Percentiles rank a stretch among this genome's conserved stretches.
phyloP scores from a whole-genome alignment of 2,888 invertebrate species.

The Hyalella azteca region DNA sequence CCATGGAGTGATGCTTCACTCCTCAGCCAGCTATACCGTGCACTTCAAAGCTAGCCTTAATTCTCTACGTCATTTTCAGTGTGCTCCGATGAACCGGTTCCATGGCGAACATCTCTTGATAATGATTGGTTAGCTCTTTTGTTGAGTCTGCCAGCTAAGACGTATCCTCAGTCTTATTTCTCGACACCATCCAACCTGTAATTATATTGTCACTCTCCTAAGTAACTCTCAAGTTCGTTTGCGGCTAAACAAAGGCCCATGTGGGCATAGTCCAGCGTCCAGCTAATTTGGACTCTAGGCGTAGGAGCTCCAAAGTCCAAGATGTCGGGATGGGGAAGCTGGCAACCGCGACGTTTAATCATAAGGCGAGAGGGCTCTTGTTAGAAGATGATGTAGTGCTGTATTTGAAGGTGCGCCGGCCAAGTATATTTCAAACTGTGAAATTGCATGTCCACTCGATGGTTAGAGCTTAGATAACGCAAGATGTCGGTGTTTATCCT shows the following conservation, averaged over 20 bases:
- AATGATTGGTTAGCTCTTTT: slow-evolving; percentile 39
- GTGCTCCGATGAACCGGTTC: slow-evolving; percentile 34
- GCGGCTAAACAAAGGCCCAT: slow-evolving; percentile 31
- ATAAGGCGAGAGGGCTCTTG: slow-evolving; percentile 31
- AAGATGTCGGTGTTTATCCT: slow-evolving; percentile 38
- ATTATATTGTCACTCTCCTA: slow-evolving; percentile 41
- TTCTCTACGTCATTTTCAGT: slow-evolving; percentile 25
- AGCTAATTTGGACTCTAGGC: slow-evolving; percentile 10
- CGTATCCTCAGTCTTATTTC: slow-evolving; percentile 33
- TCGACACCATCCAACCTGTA: slow-evolving; percentile 40
- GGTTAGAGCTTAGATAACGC: slow-evolving; percentile 36
- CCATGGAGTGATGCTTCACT: slow-evolving; percentile 18
- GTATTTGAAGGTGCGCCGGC: slow-evolving; percentile 39
- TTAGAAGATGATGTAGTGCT: slow-evolving; percentile 40
- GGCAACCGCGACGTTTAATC: slow-evolving; percentile 34
- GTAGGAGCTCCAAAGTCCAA: background rate
- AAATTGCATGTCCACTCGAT: slow-evolving; percentile 40
- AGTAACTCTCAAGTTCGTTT: slow-evolving; percentile 37
- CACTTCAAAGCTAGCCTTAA: slow-evolving; percentile 19
- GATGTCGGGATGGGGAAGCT: background rate
- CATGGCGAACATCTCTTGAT: slow-evolving; percentile 36
- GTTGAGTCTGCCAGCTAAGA: slow-evolving; percentile 37
- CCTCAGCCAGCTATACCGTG: background rate
- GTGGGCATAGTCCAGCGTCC: background rate
- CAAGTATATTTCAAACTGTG: slow-evolving; percentile 41